Evolutionary conservation across 1,140 invertebrate genomes (phyloP).

Genomic region (Trachymyrmex septentrionalis): DNA sequence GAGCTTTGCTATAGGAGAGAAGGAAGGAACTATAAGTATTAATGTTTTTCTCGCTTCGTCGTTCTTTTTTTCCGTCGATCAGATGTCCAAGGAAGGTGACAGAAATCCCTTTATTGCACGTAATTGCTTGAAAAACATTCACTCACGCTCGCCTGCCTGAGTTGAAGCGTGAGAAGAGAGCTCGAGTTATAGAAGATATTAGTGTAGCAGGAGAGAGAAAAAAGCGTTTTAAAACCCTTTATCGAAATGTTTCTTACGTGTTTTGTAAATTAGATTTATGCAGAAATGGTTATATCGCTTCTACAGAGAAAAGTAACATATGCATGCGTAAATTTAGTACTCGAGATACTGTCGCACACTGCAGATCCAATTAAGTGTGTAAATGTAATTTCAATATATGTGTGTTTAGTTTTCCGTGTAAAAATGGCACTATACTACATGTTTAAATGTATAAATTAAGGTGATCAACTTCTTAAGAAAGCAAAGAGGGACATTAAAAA

Average conservation of each 20-base stretch:
- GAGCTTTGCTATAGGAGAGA: constrained; percentile 56
- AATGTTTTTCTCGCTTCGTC: constrained; percentile 82
- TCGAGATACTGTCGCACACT: neutral
- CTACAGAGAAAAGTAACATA: constrained; percentile 2
- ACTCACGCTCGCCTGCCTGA: constrained; percentile 74
- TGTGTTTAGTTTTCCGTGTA: too few relatives aligned
- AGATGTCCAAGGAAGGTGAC: constrained; percentile 85
- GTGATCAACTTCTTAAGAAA: too few relatives aligned
- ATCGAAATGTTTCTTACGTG: neutral
- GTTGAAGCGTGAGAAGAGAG: constrained; percentile 1
- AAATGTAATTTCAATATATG: too few relatives aligned
- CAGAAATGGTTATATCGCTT: neutral
- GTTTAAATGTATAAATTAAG: too few relatives aligned
- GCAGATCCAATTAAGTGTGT: too few relatives aligned
- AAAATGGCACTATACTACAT: too few relatives aligned
- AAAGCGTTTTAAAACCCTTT: neutral
- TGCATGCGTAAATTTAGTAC: constrained; percentile 38
- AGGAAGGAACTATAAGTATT: constrained; percentile 78
- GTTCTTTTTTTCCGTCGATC: constrained; percentile 79
- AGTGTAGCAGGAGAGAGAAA: constrained; percentile 37
- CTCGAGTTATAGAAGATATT: constrained; percentile 42
- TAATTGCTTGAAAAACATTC: constrained; percentile 77
- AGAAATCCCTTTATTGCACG: constrained; percentile 84
- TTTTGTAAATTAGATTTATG: constrained; percentile 22
- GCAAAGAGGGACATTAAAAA: too few relatives aligned